Base-by-base conservation (phyloP, 2,888 invertebrate species). In the Drosophila monieri region DNA sequence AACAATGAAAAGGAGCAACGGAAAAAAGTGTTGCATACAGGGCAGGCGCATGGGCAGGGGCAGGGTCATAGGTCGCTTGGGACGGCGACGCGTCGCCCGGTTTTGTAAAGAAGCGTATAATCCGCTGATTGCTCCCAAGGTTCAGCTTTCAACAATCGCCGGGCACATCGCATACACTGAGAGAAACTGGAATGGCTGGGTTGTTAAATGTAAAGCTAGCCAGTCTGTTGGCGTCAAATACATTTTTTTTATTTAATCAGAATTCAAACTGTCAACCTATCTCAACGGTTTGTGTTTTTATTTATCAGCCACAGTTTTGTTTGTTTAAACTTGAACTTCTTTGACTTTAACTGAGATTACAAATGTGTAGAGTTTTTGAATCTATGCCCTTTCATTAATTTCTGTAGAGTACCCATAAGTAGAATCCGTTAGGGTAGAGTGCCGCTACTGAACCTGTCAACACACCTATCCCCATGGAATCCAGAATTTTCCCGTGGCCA, bases 71-170 rank as follows among this genome's bases (percentile, higher is more conserved):
- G 65, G 66, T 69, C 73, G 65, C 65, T 39, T 43, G 73, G 65
- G 73, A 70, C 66, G 78, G 48, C 65, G 54, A 57, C 53, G 43
- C 55, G 71, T 52, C 72, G 67, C 53, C 68, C 37, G 67, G 55
- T 72, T 74, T 69, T 69, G 70, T 55, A 74, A 75, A 73, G 83
- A 77, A 81, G 83, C 77, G 75, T 56, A 85, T 88, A 83, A 88
- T 83, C 88, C 83, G 80, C 76, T 85, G 83, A 83, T 84, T 88
- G 88, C 84, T 84, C 83, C 83, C 83, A 88, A 84, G 83, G 84
- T 84, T 84, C 80, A 76, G 84, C 84, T 84, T 85, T 88, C 83
- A 85, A 80, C 86, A 79, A 77, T 73, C n/a, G 67, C 75, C 79
- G 75, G 83, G 67, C 74, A 71, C 65, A 47, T 49, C 51, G 37